Percentiles rank a stretch among this genome's conserved stretches.
These are phyloP conservation scores for Amia ocellicauda DNA, from an alignment of 2,113 vertebrate genomes.

Conservation along the genomic window DNA sequence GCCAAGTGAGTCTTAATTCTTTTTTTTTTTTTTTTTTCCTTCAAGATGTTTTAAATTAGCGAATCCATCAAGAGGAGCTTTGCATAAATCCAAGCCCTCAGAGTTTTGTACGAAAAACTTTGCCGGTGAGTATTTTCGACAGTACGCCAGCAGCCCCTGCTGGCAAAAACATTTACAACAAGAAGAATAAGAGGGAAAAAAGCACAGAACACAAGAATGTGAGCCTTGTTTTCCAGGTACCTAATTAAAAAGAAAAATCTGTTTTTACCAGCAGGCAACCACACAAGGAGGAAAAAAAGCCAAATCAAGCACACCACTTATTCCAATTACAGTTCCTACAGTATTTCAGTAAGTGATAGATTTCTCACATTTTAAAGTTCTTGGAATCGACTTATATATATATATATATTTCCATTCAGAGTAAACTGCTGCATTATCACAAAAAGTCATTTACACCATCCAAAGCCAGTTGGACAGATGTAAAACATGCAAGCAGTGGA, in stretches of 20 bases:
- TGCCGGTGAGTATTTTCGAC: neutral
- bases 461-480: slow-evolving; percentile 64
- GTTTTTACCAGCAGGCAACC: slow-evolving; percentile 67
- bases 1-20: too few species aligned
- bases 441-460: slow-evolving; percentile 60
- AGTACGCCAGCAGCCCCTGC: slow-evolving; percentile 53
- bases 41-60: slow-evolving; percentile 45
- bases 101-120: neutral
- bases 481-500: slow-evolving; percentile 40
- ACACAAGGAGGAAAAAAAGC: slow-evolving; percentile 71
- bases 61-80: slow-evolving; percentile 28
- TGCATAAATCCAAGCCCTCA: neutral
- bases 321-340: slow-evolving; percentile 69
- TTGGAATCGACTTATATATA: too few species aligned
- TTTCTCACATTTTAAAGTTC: slow-evolving; percentile 59
- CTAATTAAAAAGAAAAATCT: slow-evolving; percentile 69
- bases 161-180: slow-evolving; percentile 35
- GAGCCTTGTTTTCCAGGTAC: slow-evolving; percentile 57
- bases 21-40: neutral
- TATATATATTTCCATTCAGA: slow-evolving; percentile 49
- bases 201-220: slow-evolving; percentile 48
- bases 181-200: neutral
- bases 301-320: slow-evolving; percentile 62
- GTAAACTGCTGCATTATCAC: slow-evolving; percentile 66
- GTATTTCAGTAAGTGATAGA: slow-evolving; percentile 55